Evolutionary conservation across 2,797 vertebrate species (phyloP).

Genomic region (Acanthiza pusilla): DNA sequence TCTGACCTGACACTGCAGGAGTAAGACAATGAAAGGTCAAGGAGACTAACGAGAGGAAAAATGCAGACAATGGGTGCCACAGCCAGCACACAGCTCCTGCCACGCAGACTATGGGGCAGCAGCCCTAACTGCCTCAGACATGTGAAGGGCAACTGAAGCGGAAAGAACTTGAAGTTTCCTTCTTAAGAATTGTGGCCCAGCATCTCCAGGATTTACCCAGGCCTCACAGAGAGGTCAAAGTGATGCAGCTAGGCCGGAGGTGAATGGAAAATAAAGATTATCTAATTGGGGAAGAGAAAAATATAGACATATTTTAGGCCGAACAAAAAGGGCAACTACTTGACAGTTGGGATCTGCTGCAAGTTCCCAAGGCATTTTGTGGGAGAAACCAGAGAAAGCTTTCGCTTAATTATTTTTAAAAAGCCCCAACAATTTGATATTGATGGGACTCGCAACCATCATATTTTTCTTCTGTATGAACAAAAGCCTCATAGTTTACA

Average conservation of each 20-base stretch:
- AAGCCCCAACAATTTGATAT: background rate
- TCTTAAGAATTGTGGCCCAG: slow-evolving; percentile 70
- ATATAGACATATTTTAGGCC: background rate
- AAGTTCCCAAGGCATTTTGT: background rate
- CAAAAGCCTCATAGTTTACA: background rate
- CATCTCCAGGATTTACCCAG: slow-evolving; percentile 66
- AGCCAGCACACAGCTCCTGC: slow-evolving; percentile 67
- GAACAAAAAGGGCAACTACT: background rate
- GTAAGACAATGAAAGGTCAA: slow-evolving; percentile 81
- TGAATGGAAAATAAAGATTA: slow-evolving; percentile 49
- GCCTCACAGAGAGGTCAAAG: slow-evolving; percentile 72
- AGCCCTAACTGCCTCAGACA: slow-evolving; percentile 74
- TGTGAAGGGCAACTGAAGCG: slow-evolving; percentile 77
- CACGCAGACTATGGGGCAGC: slow-evolving; percentile 66
- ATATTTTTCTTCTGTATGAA: background rate
- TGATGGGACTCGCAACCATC: background rate
- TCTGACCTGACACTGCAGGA: slow-evolving; percentile 80
- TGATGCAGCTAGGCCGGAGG: slow-evolving; percentile 41
- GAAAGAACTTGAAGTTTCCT: slow-evolving; percentile 78
- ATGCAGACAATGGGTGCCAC: slow-evolving; percentile 72
- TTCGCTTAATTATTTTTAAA: background rate
- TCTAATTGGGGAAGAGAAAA: slow-evolving; percentile 34
- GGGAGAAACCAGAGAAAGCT: background rate
- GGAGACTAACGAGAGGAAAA: slow-evolving; percentile 80
- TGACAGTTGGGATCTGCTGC: background rate